phyloP scores from a whole-genome alignment of 1,140 invertebrate genomes.

The Rhyacophila brunnea region DNA sequence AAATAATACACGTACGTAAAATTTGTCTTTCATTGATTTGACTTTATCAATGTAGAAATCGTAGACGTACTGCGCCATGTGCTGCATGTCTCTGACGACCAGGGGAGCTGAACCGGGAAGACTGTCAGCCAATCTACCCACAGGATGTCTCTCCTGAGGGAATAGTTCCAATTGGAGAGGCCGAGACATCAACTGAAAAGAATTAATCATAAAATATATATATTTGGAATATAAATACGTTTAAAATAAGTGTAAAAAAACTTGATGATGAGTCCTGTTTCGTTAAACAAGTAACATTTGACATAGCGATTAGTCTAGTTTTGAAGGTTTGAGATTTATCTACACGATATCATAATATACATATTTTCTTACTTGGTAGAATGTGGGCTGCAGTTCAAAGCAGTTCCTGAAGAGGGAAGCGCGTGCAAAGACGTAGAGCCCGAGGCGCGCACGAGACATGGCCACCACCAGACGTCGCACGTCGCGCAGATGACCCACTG shows the following conservation, averaged over 20 bases:
- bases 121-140: slow-evolving; percentile 56
- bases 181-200: slow-evolving; percentile 56
- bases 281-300: too few relatives aligned
- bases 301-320: too few relatives aligned
- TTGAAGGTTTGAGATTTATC: too few relatives aligned
- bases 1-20: slow-evolving; percentile 47
- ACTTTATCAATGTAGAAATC: slow-evolving; percentile 82
- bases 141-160: slow-evolving; percentile 77
- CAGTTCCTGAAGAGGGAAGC: slow-evolving; percentile 93
- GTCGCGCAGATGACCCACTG: slow-evolving; percentile 95
- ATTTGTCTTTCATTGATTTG: slow-evolving; percentile 61
- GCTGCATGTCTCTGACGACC: slow-evolving; percentile 81
- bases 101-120: slow-evolving; percentile 43
- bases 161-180: slow-evolving; percentile 76
- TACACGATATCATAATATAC: too few relatives aligned
- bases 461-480: slow-evolving; percentile 95
- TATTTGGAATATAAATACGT: too few relatives aligned
- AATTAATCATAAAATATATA: background rate
- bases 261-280: too few relatives aligned
- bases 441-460: slow-evolving; percentile 95
- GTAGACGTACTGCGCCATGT: slow-evolving; percentile 92
- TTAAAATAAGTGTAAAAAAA: too few relatives aligned
- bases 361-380: slow-evolving; percentile 69
- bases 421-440: slow-evolving; percentile 94
- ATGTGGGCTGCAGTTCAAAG: slow-evolving; percentile 93